Percentiles rank a stretch among this genome's conserved stretches.
phyloP scores from a whole-genome alignment of 2,888 invertebrate species.

The Rhodophaea formosa region DNA sequence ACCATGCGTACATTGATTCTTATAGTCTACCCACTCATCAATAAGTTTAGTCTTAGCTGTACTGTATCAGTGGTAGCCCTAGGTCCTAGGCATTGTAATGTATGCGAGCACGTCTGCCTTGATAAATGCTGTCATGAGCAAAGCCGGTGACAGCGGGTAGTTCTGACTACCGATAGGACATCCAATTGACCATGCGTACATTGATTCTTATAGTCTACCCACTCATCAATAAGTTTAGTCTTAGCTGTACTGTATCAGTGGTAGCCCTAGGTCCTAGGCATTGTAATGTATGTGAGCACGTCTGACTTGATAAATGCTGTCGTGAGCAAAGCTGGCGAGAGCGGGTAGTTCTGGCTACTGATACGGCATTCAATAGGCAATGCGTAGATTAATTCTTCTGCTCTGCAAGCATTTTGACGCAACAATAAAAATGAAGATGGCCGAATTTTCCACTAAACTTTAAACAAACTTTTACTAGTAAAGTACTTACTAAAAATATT shows the following conservation, averaged over 20 bases:
- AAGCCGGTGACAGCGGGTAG: conserved; percentile 1
- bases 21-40: too few relatives aligned
- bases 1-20: too few relatives aligned
- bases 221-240: too few relatives aligned
- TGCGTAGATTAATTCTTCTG: too few relatives aligned
- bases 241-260: conserved; percentile 4
- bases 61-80: conserved; percentile 21
- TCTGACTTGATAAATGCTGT: conserved; percentile 60
- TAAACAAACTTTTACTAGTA: too few relatives aligned
- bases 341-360: not conserved
- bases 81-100: conserved; percentile 43
- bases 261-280: conserved; percentile 31
- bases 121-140: conserved; percentile 51
- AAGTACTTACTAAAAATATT: too few relatives aligned
- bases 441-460: too few relatives aligned
- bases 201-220: too few relatives aligned
- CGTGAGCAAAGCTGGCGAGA: conserved; percentile 21
- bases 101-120: conserved; percentile 49
- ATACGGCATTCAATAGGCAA: not conserved
- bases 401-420: too few relatives aligned
- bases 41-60: too few relatives aligned
- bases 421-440: too few relatives aligned
- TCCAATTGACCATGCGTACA: not conserved
- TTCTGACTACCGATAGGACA: not conserved
- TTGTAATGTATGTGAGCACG: conserved; percentile 50